Evolutionary conservation across 2,113 vertebrate genomes (phyloP).

Genomic region (Meleagris gallopavo): DNA sequence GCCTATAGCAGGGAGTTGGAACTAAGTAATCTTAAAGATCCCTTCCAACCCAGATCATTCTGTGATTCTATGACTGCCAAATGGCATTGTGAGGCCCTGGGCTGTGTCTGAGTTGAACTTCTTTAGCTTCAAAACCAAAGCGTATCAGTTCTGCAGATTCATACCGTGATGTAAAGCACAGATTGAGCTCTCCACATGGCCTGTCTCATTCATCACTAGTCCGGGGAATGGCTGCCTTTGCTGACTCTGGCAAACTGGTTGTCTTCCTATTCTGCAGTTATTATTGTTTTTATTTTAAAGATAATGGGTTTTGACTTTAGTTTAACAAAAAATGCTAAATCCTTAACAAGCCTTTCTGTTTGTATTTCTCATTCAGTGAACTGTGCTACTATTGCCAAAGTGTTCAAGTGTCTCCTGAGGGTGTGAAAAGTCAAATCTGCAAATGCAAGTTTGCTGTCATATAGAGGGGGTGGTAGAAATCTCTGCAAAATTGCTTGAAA

Average conservation of each 20-base stretch:
- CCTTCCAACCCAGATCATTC: no score
- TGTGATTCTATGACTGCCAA: neutral
- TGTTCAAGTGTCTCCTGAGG: neutral
- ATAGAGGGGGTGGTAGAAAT: neutral
- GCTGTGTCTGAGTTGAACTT: neutral
- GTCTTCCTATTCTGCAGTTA: neutral
- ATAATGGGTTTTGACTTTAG: neutral
- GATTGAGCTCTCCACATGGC: neutral
- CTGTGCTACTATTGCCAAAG: neutral
- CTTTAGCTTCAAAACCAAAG: slow-evolving; percentile 12
- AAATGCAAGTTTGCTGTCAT: neutral
- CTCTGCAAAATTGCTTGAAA: neutral
- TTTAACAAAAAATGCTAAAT: neutral
- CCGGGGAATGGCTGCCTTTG: neutral
- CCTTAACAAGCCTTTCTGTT: neutral
- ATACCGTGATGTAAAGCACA: neutral
- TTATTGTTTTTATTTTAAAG: neutral
- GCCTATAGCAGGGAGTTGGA: no score
- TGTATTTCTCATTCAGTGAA: neutral
- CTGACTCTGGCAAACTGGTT: neutral
- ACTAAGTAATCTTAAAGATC: no score
- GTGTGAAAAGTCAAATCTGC: neutral
- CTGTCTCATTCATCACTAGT: neutral
- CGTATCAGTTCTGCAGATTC: neutral
- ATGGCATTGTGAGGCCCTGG: neutral